Evolutionary conservation across 1,140 invertebrate species (phyloP).

Genomic region (Eulimnadia texana): DNA sequence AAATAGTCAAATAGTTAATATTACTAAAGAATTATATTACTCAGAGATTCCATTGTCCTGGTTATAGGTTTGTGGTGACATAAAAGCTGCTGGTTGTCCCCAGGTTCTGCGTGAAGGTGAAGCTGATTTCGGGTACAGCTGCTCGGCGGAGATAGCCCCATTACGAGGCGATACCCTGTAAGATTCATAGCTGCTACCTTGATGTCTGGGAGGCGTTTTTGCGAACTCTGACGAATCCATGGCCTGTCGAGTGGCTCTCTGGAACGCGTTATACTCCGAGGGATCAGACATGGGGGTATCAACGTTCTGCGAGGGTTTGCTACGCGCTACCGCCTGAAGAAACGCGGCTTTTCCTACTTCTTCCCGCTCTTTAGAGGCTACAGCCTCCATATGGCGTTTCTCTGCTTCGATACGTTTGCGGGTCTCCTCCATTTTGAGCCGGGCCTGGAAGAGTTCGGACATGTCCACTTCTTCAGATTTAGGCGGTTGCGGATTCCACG

Average conservation of each 20-base stretch:
- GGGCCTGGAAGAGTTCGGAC: slow-evolving; percentile 65
- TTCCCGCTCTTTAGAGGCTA: slow-evolving; percentile 72
- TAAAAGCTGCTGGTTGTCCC: slow-evolving; percentile 18
- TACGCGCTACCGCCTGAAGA: slow-evolving; percentile 38
- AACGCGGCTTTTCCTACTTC: slow-evolving; percentile 85
- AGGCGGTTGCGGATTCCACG: slow-evolving; percentile 1
- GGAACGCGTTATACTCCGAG: background rate
- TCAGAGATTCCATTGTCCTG: too few relatives aligned
- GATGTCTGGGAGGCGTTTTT: too few relatives aligned
- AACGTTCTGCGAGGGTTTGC: background rate
- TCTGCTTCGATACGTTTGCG: slow-evolving; percentile 78
- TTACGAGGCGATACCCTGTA: slow-evolving; percentile 12
- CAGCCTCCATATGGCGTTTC: slow-evolving; percentile 69
- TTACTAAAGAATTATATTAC: too few relatives aligned
- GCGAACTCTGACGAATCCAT: too few relatives aligned
- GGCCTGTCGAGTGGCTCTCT: too few relatives aligned
- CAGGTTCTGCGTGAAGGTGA: slow-evolving; percentile 18
- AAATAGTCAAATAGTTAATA: too few relatives aligned
- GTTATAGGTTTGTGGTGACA: background rate
- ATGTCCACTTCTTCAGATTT: slow-evolving; percentile 20
- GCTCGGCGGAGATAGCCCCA: slow-evolving; percentile 22
- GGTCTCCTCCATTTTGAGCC: slow-evolving; percentile 87
- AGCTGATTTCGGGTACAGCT: slow-evolving; percentile 60
- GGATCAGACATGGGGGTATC: background rate
- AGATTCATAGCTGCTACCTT: slow-evolving; percentile 12